Conservation (phyloP, 2,113 vertebrate species). For the Hipposideros armiger region DNA sequence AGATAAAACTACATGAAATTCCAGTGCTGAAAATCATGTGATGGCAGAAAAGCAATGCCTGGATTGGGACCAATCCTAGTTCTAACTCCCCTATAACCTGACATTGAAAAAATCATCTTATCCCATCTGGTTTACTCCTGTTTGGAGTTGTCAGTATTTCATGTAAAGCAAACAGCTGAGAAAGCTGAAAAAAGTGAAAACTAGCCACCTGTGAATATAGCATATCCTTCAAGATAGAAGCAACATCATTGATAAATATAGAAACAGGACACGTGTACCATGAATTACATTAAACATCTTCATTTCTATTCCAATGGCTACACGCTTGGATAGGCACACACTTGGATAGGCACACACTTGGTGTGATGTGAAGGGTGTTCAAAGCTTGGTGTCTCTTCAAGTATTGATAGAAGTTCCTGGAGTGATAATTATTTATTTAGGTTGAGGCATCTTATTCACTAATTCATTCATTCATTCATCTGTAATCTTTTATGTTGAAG, state of each 20-base stretch:
- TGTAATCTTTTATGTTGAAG: not conserved
- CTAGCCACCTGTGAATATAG: not conserved
- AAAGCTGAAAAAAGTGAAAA: not conserved
- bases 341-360: not conserved
- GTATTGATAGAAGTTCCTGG: not conserved
- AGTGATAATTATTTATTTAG: not conserved
- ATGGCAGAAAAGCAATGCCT: not conserved
- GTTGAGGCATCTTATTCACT: not conserved
- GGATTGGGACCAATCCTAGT: not conserved
- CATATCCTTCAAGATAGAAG: not conserved
- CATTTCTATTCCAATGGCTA: not conserved
- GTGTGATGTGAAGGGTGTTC: not conserved
- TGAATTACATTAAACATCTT: not conserved
- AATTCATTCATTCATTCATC: not conserved
- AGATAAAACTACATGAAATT: not conserved
- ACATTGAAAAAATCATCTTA: not conserved
- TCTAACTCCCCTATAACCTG: not conserved
- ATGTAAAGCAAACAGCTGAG: not conserved
- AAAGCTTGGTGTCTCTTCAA: not conserved
- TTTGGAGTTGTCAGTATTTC: not conserved
- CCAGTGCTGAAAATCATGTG: not conserved
- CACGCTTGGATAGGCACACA: not conserved
- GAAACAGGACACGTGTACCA: accelerated
- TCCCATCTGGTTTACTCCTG: not conserved
- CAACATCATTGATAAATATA: accelerated